Evolutionary conservation across 2,888 invertebrate species (phyloP).

Genomic region (Sisyra nigra): DNA sequence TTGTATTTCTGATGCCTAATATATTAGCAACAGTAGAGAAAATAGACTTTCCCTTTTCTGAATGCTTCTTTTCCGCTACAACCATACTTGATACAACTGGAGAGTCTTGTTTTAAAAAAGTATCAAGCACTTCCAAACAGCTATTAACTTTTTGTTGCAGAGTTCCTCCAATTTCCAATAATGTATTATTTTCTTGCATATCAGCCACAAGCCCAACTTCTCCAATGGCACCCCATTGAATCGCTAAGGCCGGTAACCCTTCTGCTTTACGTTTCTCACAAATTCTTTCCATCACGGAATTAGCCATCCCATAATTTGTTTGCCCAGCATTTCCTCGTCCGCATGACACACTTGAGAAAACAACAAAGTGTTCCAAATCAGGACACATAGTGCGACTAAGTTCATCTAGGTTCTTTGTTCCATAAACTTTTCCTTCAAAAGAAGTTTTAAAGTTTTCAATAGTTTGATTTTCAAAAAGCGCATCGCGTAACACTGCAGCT

Average conservation of each 20-base stretch:
- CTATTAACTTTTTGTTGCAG: constrained; percentile 48
- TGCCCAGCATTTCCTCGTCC: constrained; percentile 87
- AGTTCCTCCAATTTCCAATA: constrained; percentile 38
- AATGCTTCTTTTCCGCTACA: constrained; percentile 64
- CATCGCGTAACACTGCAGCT: constrained; percentile 65
- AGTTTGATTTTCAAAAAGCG: constrained; percentile 61
- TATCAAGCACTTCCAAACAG: constrained; percentile 44
- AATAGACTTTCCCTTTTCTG: constrained; percentile 43
- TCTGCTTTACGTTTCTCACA: constrained; percentile 54
- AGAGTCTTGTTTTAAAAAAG: constrained; percentile 46
- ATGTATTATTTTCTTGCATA: constrained; percentile 27
- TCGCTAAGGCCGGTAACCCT: constrained; percentile 63
- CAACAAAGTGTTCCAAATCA: constrained; percentile 56
- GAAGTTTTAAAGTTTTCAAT: constrained; percentile 49
- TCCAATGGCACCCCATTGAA: constrained; percentile 89
- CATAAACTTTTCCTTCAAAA: constrained; percentile 63
- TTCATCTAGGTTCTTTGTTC: constrained; percentile 61
- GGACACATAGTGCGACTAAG: constrained; percentile 40
- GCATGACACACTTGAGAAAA: constrained; percentile 83
- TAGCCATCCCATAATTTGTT: constrained; percentile 80
- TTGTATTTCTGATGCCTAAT: constrained; percentile 45
- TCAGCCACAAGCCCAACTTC: constrained; percentile 59
- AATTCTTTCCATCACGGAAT: constrained; percentile 79
- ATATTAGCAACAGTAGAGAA: constrained; percentile 54
- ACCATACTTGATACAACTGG: constrained; percentile 70